Conservation (phyloP, 35 echinoderm and acorn worm species). For the Ophiothrix spiculata region DNA sequence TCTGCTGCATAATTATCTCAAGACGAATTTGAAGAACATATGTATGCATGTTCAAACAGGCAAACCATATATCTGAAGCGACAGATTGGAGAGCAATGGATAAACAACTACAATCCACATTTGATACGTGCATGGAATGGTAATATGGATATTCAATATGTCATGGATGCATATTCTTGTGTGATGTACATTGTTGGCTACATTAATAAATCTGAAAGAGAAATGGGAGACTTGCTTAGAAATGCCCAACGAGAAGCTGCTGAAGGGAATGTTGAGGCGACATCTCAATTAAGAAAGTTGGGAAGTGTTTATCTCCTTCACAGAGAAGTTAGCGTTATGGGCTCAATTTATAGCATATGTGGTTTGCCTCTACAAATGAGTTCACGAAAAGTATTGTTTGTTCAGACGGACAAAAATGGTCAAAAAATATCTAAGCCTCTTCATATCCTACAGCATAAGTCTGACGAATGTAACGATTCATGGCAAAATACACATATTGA, state of each 20-base stretch:
- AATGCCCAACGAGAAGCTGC: slow-evolving; percentile 46
- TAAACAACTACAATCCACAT: slow-evolving; percentile 59
- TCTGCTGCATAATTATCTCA: slow-evolving; percentile 15
- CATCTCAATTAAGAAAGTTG: slow-evolving; percentile 31
- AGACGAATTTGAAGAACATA: slow-evolving; percentile 33
- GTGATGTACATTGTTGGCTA: slow-evolving; percentile 59
- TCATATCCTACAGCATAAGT: slow-evolving; percentile 30
- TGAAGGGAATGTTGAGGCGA: slow-evolving; percentile 34
- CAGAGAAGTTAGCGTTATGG: slow-evolving; percentile 45
- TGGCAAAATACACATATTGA: slow-evolving; percentile 37
- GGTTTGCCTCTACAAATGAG: slow-evolving; percentile 26
- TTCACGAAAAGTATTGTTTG: slow-evolving; percentile 12
- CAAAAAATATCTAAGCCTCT: slow-evolving; percentile 33
- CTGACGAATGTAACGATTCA: slow-evolving; percentile 11
- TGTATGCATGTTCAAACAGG: neutral
- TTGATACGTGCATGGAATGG: slow-evolving; percentile 63
- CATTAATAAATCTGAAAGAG: slow-evolving; percentile 62
- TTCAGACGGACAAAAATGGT: neutral
- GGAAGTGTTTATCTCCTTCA: slow-evolving; percentile 53
- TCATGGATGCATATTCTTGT: slow-evolving; percentile 50
- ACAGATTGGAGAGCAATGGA: slow-evolving; percentile 38
- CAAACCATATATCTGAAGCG: slow-evolving; percentile 27
- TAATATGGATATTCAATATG: too few relatives aligned
- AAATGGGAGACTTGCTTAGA: slow-evolving; percentile 55
- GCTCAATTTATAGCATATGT: slow-evolving; percentile 38